Conservation (phyloP, 2,797 vertebrate genomes). For the Sarcoramphus papa region DNA sequence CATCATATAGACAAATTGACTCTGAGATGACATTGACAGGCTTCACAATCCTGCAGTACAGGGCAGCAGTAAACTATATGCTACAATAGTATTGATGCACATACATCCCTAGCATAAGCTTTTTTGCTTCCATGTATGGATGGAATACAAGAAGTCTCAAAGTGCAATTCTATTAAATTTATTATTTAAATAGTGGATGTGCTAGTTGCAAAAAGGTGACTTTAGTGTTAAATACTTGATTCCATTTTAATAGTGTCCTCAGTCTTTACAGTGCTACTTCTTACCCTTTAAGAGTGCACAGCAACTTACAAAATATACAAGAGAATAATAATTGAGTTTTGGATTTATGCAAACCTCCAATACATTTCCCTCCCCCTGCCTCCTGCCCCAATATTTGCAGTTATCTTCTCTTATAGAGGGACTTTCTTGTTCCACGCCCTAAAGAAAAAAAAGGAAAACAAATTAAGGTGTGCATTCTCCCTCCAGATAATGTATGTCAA, state of each 20-base stretch:
- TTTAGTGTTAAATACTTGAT: conserved; percentile 1
- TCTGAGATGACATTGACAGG: background rate
- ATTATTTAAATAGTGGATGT: conserved; percentile 52
- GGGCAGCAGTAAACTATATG: background rate
- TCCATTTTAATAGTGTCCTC: conserved; percentile 3
- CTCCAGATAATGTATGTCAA: background rate
- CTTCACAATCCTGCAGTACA: background rate
- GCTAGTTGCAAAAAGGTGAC: conserved; percentile 55
- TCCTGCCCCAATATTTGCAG: background rate
- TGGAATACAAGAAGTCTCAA: background rate
- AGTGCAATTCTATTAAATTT: conserved; percentile 62
- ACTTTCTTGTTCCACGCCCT: conserved; percentile 50
- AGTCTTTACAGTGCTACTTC: background rate
- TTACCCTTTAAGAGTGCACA: conserved; percentile 16
- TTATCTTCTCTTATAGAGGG: conserved; percentile 60
- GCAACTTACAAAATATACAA: conserved; percentile 1
- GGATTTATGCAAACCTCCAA: background rate
- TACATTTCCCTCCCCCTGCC: background rate
- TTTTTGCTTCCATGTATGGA: background rate
- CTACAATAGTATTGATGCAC: background rate
- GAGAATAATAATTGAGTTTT: background rate
- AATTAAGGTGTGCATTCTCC: background rate
- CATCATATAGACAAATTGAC: background rate
- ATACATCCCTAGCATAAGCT: background rate
- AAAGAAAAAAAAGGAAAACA: background rate